These are phyloP conservation scores for Campodea augens DNA, from an alignment of 1,140 invertebrate species.

Conservation along the genomic window DNA sequence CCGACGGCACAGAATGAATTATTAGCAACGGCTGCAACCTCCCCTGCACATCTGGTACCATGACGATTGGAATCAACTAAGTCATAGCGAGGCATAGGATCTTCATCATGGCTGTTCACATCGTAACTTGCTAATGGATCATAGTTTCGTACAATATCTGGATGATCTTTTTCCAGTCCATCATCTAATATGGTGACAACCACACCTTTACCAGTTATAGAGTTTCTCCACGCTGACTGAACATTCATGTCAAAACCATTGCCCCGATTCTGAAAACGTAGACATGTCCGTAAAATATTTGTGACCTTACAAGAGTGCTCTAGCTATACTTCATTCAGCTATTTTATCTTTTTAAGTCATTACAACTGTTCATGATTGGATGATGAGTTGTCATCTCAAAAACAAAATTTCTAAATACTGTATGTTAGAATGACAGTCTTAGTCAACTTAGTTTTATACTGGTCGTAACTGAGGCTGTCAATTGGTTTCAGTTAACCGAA, in stretches of 20 bases:
- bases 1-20: constrained; percentile 94
- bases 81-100: constrained; percentile 88
- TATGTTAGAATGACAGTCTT: no score
- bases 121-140: constrained; percentile 88
- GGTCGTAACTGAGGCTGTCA: no score
- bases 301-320: no score
- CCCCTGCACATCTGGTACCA: constrained; percentile 93
- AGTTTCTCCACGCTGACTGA: constrained; percentile 74
- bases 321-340: no score
- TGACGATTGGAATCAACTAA: constrained; percentile 83
- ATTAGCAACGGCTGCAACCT: constrained; percentile 91
- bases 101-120: constrained; percentile 81
- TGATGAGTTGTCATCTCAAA: no score
- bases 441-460: no score
- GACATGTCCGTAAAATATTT: no score
- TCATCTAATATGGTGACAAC: constrained; percentile 92
- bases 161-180: constrained; percentile 93
- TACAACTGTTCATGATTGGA: no score
- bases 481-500: no score
- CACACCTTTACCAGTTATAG: constrained; percentile 73
- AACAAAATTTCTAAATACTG: no score
- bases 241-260: constrained; percentile 83
- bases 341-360: no score
- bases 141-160: constrained; percentile 82
- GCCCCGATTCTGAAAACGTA: constrained; percentile 63